Percentiles rank a stretch among this genome's conserved stretches.
Conservation (phyloP, 2,113 vertebrate species). For the Monopterus albus region DNA sequence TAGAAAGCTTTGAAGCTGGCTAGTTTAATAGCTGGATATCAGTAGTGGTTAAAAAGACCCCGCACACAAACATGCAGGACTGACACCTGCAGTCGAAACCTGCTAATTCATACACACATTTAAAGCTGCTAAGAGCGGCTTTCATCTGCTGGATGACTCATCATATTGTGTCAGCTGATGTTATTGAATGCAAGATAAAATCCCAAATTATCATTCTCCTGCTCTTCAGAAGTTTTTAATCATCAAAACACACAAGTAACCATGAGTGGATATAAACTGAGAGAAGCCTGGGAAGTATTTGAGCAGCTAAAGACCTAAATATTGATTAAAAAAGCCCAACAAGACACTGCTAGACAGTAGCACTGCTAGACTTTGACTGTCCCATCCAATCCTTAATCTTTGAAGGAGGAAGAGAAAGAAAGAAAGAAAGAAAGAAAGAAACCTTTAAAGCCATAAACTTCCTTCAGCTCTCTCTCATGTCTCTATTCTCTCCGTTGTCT, state of each 20-base stretch:
- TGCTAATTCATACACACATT: slow-evolving; percentile 52
- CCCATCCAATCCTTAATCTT: slow-evolving; percentile 53
- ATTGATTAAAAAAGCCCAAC: slow-evolving; percentile 61
- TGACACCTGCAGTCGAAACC: slow-evolving; percentile 20
- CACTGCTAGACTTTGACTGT: slow-evolving; percentile 65
- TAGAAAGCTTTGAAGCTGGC: slow-evolving; percentile 52
- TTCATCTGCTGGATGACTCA: slow-evolving; percentile 44
- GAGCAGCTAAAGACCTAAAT: slow-evolving; percentile 48
- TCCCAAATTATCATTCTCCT: slow-evolving; percentile 1
- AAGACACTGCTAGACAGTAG: slow-evolving; percentile 33
- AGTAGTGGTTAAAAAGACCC: slow-evolving; percentile 26
- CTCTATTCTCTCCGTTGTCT: slow-evolving; percentile 61
- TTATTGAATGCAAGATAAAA: slow-evolving; percentile 25
- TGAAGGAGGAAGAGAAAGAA: slow-evolving; percentile 42
- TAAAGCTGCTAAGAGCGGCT: slow-evolving; percentile 37
- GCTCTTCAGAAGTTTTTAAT: slow-evolving; percentile 25
- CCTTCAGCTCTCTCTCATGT: slow-evolving; percentile 66
- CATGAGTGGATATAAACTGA: slow-evolving; percentile 17
- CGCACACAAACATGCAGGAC: background rate
- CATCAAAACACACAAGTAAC: slow-evolving; percentile 1
- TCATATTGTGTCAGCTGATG: slow-evolving; percentile 21
- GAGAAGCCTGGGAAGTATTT: slow-evolving; percentile 34
- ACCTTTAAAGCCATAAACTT: slow-evolving; percentile 74
- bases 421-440: slow-evolving; percentile 50
- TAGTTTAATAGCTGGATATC: slow-evolving; percentile 25